These are phyloP conservation scores for Formica exsecta DNA, from an alignment of 1,140 invertebrate genomes.

Conservation along the genomic window DNA sequence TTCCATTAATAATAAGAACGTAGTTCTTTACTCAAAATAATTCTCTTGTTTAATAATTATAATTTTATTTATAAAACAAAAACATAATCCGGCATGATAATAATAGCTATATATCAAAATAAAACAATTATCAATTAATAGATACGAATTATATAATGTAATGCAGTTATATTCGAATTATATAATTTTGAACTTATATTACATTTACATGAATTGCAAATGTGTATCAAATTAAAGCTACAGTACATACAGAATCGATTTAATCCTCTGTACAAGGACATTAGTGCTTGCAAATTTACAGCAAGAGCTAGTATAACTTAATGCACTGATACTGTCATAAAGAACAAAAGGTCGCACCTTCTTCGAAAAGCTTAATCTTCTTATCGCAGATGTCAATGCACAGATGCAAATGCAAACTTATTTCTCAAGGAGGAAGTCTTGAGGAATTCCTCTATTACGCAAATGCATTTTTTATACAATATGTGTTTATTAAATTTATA, in stretches of 20 bases:
- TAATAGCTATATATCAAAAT: background rate
- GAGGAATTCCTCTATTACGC: background rate
- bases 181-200: background rate
- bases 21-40: background rate
- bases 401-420: background rate
- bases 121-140: background rate
- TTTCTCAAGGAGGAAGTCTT: background rate
- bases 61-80: background rate
- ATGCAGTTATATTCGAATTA: too few species aligned
- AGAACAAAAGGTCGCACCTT: conserved; percentile 6
- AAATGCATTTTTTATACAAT: background rate
- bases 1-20: background rate
- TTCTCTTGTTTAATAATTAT: conserved; percentile 7
- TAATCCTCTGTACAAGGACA: background rate
- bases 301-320: conserved; percentile 1
- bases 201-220: background rate
- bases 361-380: conserved; percentile 15
- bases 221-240: background rate
- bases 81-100: background rate
- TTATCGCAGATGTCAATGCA: conserved; percentile 3
- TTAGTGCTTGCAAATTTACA: background rate
- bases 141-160: background rate
- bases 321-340: background rate
- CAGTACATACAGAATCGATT: background rate
- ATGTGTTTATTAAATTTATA: conserved; percentile 1